These are phyloP conservation scores for Gerris lacustris DNA, from an alignment of 2,888 invertebrate species.

Conservation along the genomic window DNA sequence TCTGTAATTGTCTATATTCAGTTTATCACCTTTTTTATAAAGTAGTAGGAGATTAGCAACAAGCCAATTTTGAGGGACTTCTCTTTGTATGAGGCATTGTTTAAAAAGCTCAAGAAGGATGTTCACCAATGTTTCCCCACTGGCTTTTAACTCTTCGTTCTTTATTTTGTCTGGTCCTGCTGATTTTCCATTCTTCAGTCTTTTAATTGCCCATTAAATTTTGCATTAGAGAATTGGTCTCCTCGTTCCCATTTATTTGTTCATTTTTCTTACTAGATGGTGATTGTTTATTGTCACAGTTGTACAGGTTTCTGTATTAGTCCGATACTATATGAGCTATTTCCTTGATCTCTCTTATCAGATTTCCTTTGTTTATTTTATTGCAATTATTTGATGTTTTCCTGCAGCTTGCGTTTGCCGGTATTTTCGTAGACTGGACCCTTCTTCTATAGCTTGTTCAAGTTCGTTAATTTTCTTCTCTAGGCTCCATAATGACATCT, in stretches of 20 bases:
- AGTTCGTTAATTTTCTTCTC: no score
- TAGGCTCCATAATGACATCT: no score
- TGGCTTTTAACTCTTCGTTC: constrained; percentile 6
- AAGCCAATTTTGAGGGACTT: no score
- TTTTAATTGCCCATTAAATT: constrained; percentile 7
- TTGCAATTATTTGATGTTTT: constrained; percentile 1
- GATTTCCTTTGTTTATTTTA: constrained; percentile 8
- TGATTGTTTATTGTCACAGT: neutral
- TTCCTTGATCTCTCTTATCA: constrained; percentile 5
- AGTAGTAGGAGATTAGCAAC: no score
- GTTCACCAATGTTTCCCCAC: neutral
- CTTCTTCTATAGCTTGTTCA: no score
- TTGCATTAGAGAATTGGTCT: neutral
- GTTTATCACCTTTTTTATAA: no score
- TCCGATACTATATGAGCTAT: no score
- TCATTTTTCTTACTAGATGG: neutral
- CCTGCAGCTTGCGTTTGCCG: neutral
- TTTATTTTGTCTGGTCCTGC: neutral
- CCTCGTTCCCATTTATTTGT: neutral
- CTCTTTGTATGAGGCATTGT: no score
- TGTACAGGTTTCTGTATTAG: neutral
- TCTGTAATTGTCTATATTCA: constrained; percentile 9
- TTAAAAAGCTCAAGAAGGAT: neutral
- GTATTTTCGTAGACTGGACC: constrained; percentile 3
- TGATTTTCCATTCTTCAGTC: no score